Evolutionary conservation across 2,888 invertebrate species (phyloP), one percentile per base, ranked within the genome.

Genomic region (Epinotia ramella): DNA sequence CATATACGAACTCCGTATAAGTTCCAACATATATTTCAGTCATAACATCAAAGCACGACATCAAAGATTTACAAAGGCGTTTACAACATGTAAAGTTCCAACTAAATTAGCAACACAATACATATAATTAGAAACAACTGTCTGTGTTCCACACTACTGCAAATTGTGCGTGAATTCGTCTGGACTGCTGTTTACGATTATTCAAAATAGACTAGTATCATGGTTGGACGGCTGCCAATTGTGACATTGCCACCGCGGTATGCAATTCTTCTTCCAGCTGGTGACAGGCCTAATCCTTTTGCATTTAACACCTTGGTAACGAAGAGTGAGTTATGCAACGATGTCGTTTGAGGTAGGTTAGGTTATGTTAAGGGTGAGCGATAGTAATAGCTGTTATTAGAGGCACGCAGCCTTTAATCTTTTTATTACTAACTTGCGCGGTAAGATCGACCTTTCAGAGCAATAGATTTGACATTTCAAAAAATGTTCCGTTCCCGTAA

Each of bases 121-220:
- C 49, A 70, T 66, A 57, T 46, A 71, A 72, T 76, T 72, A 74
- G 28, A 20, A 70, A 60, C 65, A 40, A 40, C 71, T 64, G 13
- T 64, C 63, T 56, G 46, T 57, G 49, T 67, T 71, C 16, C 71
- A 65, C 67, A 62, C 56, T 57, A 66, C 70, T 65, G 62, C 72
- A 76, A 76, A 76, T 66, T 60, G 71, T 67, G 71, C 72, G 71
- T 76, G 62, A 67, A 67, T 16, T 24, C 53, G 65, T 71, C 70
- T 70, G 59, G 73, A n/a, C 59, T 2, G 24, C 40, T 76, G 76
- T 76, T 72, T 71, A 72, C 62, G 72, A 72, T 72, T 67, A 72
- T 76, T 76, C 53, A 46, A 76, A 76, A 72, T 73, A 72, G 73
- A 76, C 73, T 73, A 65, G 63, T 44, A 66, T 64, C 75, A 49